Evolutionary conservation across 2,797 vertebrate genomes (phyloP), one percentile per base, ranked within the genome.

Genomic region (Xerus rutilus): DNA sequence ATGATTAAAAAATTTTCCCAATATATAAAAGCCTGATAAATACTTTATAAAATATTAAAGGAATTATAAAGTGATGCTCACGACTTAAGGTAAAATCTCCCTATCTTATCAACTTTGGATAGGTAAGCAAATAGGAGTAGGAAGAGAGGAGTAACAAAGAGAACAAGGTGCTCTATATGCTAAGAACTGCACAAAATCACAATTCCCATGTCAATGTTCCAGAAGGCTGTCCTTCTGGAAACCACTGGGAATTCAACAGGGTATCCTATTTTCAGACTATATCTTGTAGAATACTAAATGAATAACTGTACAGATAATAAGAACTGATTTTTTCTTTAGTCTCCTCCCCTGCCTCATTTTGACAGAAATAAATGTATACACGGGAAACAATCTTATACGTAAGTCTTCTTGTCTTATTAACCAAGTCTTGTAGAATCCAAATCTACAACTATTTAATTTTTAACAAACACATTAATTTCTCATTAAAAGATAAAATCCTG

Each of bases 1-100:
- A 59, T 70, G 14, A 39, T 78, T 77, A 96, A 69, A 32, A 57
- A 65, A 11, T 87, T 49, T 96, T 32, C 18, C n/a, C 35, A 47
- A 81, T 11, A 12, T 84, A 62, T 3, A 77, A 57, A 94, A 87
- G 17, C 49, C 72, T 49, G 12, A 67, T n/a, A 95, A 81, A 64
- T 59, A n/a, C 3, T 88, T 74, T 18, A 23, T 72, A 74, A 95
- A 86, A 14, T 47, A 57, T 20, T 64, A 86, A 47, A 91, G 18
- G 7, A 86, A 73, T 52, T 59, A 57, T 2, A 10, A 86, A 86
- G 18, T 70, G 15, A 81, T 30, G 39, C 39, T 39, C 39, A 52
- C 1, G 70, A 3, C 28, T 17, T 49, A 62, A 85, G 72, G 10
- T 92, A 28, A 45, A 82, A 95, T 87, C 9, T 74, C 30, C 6